These are phyloP conservation scores for Aquatica leii DNA, from an alignment of 2,888 invertebrate species.

Conservation along the genomic window DNA sequence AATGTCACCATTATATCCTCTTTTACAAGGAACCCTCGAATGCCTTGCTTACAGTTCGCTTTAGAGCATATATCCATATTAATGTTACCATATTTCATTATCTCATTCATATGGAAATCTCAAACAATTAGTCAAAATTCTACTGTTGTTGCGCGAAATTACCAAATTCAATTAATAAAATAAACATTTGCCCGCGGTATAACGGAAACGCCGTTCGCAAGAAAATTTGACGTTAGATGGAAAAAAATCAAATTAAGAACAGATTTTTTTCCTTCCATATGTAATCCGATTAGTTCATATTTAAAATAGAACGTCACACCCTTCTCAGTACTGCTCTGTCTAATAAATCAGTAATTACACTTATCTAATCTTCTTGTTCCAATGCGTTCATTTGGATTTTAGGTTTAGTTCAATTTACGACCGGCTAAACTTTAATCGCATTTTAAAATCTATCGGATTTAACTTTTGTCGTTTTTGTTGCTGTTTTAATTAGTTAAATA, in stretches of 20 bases:
- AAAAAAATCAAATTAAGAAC: constrained; percentile 26
- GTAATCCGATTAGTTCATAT: constrained; percentile 49
- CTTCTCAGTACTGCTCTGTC: constrained; percentile 48
- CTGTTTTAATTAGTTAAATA: background rate
- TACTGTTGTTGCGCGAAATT: constrained; percentile 43
- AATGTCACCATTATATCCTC: constrained; percentile 46
- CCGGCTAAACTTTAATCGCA: constrained; percentile 50
- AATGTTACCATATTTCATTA: constrained; percentile 82
- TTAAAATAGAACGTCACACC: constrained; percentile 49
- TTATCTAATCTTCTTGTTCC: constrained; percentile 59
- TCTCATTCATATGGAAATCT: constrained; percentile 86
- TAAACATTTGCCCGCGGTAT: background rate
- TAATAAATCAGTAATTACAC: constrained; percentile 59
- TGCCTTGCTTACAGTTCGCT: constrained; percentile 60
- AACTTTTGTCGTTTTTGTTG: constrained; percentile 32
- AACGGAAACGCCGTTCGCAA: background rate
- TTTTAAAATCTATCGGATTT: constrained; percentile 51
- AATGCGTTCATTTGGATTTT: constrained; percentile 56
- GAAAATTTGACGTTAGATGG: background rate
- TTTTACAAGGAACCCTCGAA: constrained; percentile 39
- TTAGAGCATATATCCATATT: constrained; percentile 74
- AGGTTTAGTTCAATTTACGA: constrained; percentile 54
- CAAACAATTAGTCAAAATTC: constrained; percentile 67
- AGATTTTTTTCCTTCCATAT: constrained; percentile 31
- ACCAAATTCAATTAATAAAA: constrained; percentile 26